Conservation (phyloP, 2,888 invertebrate species). For the Nysson spinosus region DNA sequence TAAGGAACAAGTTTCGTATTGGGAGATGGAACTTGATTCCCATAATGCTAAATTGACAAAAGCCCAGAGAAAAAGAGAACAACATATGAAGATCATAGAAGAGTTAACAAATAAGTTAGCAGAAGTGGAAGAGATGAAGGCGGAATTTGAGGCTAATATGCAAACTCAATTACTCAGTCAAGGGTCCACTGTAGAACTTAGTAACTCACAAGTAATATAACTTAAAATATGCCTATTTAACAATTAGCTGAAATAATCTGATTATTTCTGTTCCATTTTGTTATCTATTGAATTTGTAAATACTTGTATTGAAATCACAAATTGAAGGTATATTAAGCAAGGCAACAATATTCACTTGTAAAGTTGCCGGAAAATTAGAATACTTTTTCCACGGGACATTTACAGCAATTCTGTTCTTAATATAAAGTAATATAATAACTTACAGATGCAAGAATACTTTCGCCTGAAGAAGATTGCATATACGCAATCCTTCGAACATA, state of each 20-base stretch:
- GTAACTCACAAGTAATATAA: constrained; percentile 87
- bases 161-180: constrained; percentile 81
- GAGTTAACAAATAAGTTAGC: constrained; percentile 88
- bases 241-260: not conserved
- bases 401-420: no score
- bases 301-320: no score
- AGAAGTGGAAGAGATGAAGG: constrained; percentile 84
- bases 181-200: constrained; percentile 90
- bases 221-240: constrained; percentile 4
- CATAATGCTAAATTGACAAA: constrained; percentile 90
- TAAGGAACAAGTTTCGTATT: constrained; percentile 93
- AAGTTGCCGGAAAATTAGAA: no score
- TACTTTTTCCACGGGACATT: no score
- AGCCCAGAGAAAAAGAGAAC: constrained; percentile 90
- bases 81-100: constrained; percentile 88
- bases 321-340: no score
- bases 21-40: constrained; percentile 92
- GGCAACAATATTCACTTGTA: no score
- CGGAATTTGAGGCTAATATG: constrained; percentile 83
- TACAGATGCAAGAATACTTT: constrained; percentile 90
- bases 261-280: no score
- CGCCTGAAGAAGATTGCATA: constrained; percentile 94
- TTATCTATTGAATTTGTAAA: not conserved
- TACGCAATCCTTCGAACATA: constrained; percentile 89
- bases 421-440: constrained; percentile 14